Conservation (phyloP, 2,113 vertebrate genomes). For the Heterotilapia buettikoferi region DNA sequence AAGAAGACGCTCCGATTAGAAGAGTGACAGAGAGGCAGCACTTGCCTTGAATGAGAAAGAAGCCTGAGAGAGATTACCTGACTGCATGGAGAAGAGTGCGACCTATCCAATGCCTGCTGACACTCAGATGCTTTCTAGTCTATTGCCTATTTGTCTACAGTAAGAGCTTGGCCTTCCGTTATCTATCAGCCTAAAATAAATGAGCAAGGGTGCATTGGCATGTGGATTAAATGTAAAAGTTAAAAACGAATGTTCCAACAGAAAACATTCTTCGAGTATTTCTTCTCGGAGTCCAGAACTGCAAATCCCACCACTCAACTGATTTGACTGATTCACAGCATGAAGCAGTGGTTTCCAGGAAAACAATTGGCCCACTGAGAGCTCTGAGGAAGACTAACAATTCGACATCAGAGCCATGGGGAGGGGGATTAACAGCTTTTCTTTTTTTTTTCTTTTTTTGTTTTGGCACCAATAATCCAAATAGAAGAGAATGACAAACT, state of each 20-base stretch:
- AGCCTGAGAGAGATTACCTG: background rate
- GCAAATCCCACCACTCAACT: background rate
- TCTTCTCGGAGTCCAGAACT: background rate
- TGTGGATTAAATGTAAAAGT: background rate
- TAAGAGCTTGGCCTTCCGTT: background rate
- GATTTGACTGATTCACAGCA: background rate
- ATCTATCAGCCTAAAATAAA: background rate
- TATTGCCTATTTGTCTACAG: background rate
- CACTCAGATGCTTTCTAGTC: background rate
- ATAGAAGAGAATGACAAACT: background rate
- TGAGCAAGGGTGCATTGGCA: background rate
- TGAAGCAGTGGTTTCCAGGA: background rate
- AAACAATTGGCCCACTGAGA: background rate
- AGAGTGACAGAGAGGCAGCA: background rate
- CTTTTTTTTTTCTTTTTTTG: background rate
- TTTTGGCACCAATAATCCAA: background rate
- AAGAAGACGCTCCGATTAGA: background rate
- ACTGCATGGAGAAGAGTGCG: background rate
- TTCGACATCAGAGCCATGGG: background rate
- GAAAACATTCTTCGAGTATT: background rate
- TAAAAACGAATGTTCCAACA: background rate
- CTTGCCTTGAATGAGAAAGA: background rate
- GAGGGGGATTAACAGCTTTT: background rate
- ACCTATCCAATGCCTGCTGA: background rate
- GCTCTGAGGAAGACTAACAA: background rate